Percentiles rank a stretch among this genome's conserved stretches.
Evolutionary conservation across 2,888 invertebrate genomes (phyloP).

Genomic region (Rhamphomyia laevipes): DNA sequence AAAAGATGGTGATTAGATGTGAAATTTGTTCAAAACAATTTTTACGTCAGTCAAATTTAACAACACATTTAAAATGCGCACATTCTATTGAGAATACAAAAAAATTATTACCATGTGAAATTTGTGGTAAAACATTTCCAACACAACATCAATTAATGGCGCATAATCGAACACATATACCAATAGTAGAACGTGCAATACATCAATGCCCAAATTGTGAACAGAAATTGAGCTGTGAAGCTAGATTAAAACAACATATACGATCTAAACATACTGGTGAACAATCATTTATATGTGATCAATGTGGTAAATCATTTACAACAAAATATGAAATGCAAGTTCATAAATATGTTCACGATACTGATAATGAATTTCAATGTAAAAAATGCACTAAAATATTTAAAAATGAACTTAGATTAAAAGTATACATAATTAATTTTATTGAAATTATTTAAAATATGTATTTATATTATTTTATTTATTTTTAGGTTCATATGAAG

Average conservation of each 20-base stretch:
- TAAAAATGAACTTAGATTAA: slow-evolving; percentile 16
- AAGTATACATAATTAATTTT: slow-evolving; percentile 22
- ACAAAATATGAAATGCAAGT: slow-evolving; percentile 33
- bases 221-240: slow-evolving; percentile 1
- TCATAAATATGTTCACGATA: slow-evolving; percentile 31
- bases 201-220: slow-evolving; percentile 13
- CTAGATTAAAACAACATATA: slow-evolving; percentile 7
- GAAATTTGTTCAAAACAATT: too few species aligned
- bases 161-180: slow-evolving; percentile 10
- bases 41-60: too few species aligned
- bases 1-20: too few species aligned
- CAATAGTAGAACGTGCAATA: slow-evolving; percentile 9
- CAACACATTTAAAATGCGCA: too few species aligned
- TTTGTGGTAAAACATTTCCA: neutral
- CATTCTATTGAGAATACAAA: too few species aligned
- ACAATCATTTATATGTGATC: slow-evolving; percentile 30
- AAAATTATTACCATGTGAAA: neutral
- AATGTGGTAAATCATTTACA: slow-evolving; percentile 30
- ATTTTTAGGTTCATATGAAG: neutral
- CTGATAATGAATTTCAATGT: slow-evolving; percentile 29
- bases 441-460: neutral
- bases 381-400: slow-evolving; percentile 21
- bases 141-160: slow-evolving; percentile 9
- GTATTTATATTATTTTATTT: neutral
- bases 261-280: slow-evolving; percentile 15